Evolutionary conservation across 1,140 invertebrate species (phyloP).

Genomic region (Brachionus plicatilis): DNA sequence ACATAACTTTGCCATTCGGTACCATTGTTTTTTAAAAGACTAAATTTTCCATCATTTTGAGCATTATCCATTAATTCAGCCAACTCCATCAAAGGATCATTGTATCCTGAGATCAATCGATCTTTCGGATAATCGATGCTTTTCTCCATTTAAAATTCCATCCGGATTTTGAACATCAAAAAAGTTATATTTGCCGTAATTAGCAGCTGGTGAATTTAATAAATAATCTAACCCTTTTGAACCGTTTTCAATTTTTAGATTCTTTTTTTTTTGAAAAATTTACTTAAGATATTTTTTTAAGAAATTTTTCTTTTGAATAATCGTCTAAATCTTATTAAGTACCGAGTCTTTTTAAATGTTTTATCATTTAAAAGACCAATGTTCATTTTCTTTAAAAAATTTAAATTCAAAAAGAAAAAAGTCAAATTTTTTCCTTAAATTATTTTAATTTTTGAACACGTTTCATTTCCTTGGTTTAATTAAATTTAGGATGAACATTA

Average conservation of each 20-base stretch:
- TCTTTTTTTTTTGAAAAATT: too few relatives aligned
- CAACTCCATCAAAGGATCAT: slow-evolving; percentile 22
- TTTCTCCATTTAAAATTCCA: background rate
- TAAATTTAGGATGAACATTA: too few relatives aligned
- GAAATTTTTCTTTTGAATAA: too few relatives aligned
- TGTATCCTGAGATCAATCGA: background rate
- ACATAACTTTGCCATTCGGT: slow-evolving; percentile 26
- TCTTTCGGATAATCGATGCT: background rate
- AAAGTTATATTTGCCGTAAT: background rate
- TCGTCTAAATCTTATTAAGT: too few relatives aligned
- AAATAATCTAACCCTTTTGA: background rate
- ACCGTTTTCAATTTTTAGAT: background rate
- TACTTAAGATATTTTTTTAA: too few relatives aligned
- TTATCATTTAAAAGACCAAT: too few relatives aligned
- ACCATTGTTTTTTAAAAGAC: slow-evolving; percentile 25
- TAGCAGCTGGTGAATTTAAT: background rate
- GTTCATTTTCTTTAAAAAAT: too few relatives aligned
- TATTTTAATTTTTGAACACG: too few relatives aligned
- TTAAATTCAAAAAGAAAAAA: too few relatives aligned
- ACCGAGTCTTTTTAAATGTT: too few relatives aligned
- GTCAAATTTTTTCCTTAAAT: too few relatives aligned
- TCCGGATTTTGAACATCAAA: background rate
- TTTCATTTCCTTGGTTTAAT: too few relatives aligned
- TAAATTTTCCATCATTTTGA: slow-evolving; percentile 16
- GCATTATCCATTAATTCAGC: background rate